phyloP scores from a whole-genome alignment of 2,797 vertebrate genomes.

The Acestrorhynchus altus region DNA sequence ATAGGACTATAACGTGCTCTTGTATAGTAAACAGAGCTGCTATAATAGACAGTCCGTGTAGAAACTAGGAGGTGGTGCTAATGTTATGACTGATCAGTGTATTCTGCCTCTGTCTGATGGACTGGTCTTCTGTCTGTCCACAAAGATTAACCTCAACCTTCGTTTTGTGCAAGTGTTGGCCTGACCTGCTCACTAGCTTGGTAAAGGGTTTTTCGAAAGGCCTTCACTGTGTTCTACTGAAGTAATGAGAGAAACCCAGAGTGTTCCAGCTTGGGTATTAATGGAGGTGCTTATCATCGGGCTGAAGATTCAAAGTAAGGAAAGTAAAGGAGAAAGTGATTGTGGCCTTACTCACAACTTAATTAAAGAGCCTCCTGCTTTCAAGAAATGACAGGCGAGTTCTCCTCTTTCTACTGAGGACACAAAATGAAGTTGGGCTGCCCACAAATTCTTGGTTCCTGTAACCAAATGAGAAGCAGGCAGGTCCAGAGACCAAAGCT shows the following conservation, averaged over 20 bases:
- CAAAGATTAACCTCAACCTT: background rate
- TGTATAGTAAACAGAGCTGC: too few relatives aligned
- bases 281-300: background rate
- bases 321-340: slow-evolving; percentile 23
- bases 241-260: background rate
- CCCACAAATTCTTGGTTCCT: slow-evolving; percentile 49
- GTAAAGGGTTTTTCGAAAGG: slow-evolving; percentile 26
- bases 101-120: too few relatives aligned
- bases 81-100: too few relatives aligned
- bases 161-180: background rate
- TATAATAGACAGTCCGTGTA: too few relatives aligned
- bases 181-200: background rate
- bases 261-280: slow-evolving; percentile 25
- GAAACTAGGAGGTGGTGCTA: too few relatives aligned
- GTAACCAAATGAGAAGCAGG: slow-evolving; percentile 54
- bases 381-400: slow-evolving; percentile 41
- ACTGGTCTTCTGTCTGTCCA: too few relatives aligned
- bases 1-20: too few relatives aligned
- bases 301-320: slow-evolving; percentile 29
- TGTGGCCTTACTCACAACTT: slow-evolving; percentile 31
- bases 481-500: slow-evolving; percentile 50
- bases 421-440: slow-evolving; percentile 46
- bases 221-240: slow-evolving; percentile 7
- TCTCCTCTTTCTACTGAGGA: slow-evolving; percentile 44
- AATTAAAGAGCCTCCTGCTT: slow-evolving; percentile 50